phyloP scores from a whole-genome alignment of 2,888 invertebrate genomes.

The Ephialtes manifestator region DNA sequence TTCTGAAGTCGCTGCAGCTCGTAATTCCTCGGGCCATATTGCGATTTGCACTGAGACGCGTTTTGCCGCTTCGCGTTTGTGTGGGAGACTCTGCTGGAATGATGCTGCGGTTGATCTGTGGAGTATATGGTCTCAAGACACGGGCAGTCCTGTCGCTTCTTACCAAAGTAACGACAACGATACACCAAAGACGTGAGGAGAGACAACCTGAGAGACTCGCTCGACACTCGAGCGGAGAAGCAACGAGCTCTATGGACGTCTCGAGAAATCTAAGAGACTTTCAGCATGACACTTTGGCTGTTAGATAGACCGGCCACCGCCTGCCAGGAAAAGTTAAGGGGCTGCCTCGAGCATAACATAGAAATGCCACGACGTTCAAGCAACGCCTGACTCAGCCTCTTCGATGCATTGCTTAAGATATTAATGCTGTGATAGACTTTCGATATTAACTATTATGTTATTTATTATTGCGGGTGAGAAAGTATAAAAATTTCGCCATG shows the following conservation, averaged over 20 bases:
- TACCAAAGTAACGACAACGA: conserved; percentile 17
- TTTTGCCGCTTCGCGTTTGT: background rate
- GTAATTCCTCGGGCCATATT: conserved; percentile 47
- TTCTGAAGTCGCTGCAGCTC: conserved; percentile 48
- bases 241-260: conserved; percentile 33
- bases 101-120: conserved; percentile 1
- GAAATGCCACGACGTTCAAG: conserved; percentile 51
- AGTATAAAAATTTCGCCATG: background rate
- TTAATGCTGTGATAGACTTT: conserved; percentile 46
- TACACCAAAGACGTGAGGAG: background rate
- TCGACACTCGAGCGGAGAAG: conserved; percentile 21
- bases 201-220: background rate
- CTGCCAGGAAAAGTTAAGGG: background rate
- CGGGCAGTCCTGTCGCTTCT: background rate
- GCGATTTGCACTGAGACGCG: conserved; percentile 14
- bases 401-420: conserved; percentile 29
- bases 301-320: conserved; percentile 32
- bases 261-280: conserved; percentile 52
- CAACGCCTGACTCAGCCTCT: conserved; percentile 35
- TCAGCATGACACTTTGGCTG: conserved; percentile 61
- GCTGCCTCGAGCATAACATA: conserved; percentile 16
- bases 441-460: conserved; percentile 19
- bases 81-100: background rate
- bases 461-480: conserved; percentile 1
- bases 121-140: background rate